Evolutionary conservation across 1,140 invertebrate genomes (phyloP).

Genomic region (Ceratoteleas bidentatus): DNA sequence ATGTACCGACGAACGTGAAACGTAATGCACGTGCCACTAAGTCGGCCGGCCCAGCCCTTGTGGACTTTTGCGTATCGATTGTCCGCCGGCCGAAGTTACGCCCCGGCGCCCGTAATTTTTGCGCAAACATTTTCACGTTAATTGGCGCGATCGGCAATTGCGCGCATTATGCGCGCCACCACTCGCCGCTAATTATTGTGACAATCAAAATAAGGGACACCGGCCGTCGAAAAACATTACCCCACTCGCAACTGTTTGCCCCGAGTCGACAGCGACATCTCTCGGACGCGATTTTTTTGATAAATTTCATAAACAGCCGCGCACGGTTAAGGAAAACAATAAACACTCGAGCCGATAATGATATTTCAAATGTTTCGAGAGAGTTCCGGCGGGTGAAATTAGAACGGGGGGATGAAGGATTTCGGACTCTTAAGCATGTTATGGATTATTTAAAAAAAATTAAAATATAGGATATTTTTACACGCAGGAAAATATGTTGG

Average conservation of each 20-base stretch:
- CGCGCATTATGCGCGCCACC: slow-evolving; percentile 49
- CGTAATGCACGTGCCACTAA: slow-evolving; percentile 69
- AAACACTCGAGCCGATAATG: slow-evolving; percentile 28
- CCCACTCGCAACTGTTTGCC: slow-evolving; percentile 38
- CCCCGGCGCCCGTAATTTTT: slow-evolving; percentile 75
- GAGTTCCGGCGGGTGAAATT: too few species aligned
- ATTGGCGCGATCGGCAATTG: slow-evolving; percentile 71
- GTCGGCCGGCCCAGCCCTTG: slow-evolving; percentile 79
- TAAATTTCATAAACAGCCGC: slow-evolving; percentile 44
- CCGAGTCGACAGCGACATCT: slow-evolving; percentile 23
- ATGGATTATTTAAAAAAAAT: too few species aligned
- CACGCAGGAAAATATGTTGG: too few species aligned
- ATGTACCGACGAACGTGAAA: slow-evolving; percentile 22
- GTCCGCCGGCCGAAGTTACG: slow-evolving; percentile 74
- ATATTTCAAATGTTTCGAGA: slow-evolving; percentile 18
- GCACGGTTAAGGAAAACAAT: slow-evolving; percentile 37
- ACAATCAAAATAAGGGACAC: slow-evolving; percentile 55
- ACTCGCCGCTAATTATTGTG: slow-evolving; percentile 56
- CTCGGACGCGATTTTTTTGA: slow-evolving; percentile 30
- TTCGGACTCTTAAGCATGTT: too few species aligned
- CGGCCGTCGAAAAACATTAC: slow-evolving; percentile 45
- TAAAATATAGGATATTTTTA: too few species aligned
- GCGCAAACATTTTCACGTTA: slow-evolving; percentile 78
- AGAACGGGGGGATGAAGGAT: background rate
- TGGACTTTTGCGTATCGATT: slow-evolving; percentile 81